Conservation (phyloP, 1,140 invertebrate species). For the Meloidogyne exigua region DNA sequence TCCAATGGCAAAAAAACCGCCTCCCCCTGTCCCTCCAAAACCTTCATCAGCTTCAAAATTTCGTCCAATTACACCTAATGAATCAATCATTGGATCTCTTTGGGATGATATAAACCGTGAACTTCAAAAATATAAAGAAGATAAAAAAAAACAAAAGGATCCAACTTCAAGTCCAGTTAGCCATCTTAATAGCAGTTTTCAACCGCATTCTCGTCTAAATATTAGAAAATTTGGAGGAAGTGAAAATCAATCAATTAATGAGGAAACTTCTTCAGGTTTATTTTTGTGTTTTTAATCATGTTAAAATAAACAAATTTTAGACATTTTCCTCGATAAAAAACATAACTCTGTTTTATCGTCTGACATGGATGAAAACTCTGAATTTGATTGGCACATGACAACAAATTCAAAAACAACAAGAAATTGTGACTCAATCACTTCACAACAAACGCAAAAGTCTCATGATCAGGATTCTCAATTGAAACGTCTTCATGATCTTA, state of each 20-base stretch:
- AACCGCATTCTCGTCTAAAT: background rate
- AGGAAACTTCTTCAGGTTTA: constrained; percentile 1
- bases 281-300: background rate
- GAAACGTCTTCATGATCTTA: constrained; percentile 33
- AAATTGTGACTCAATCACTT: background rate
- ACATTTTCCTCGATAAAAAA: constrained; percentile 10
- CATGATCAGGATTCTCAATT: constrained; percentile 23
- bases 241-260: background rate
- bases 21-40: background rate
- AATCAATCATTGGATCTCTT: constrained; percentile 31
- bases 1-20: background rate
- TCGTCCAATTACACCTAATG: constrained; percentile 35
- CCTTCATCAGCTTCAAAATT: constrained; percentile 8
- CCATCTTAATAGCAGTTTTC: constrained; percentile 10
- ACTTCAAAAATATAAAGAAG: constrained; percentile 31
- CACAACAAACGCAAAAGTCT: background rate
- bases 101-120: constrained; percentile 43
- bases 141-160: constrained; percentile 14
- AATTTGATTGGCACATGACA: background rate
- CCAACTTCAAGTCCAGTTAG: background rate
- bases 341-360: background rate
- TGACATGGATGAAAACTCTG: background rate
- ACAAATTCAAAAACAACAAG: background rate
- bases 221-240: background rate
- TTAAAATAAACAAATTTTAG: background rate